phyloP scores from a whole-genome alignment of 2,888 invertebrate genomes.

The Anaspis maculata region DNA sequence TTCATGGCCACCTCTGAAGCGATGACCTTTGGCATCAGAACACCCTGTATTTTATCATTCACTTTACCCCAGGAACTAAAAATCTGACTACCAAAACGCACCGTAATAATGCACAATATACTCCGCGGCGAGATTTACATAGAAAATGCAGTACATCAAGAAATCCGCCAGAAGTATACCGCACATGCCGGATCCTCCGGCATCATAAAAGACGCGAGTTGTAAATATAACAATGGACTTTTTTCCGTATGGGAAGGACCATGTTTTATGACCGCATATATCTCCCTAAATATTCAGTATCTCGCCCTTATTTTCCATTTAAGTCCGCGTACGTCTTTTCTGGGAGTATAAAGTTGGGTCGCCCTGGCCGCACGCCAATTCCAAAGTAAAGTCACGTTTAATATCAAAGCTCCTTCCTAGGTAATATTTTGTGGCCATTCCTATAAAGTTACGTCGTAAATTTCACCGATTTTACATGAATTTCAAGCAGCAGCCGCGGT shows the following conservation, averaged over 20 bases:
- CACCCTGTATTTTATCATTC: no score
- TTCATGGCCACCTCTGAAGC: no score
- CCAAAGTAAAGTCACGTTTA: constrained; percentile 33
- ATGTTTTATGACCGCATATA: constrained; percentile 32
- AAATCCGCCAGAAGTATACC: no score
- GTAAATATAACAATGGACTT: no score
- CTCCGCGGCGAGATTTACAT: no score
- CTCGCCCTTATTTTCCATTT: constrained; percentile 33
- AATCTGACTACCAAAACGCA: no score
- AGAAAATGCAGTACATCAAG: no score
- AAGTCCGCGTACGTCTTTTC: constrained; percentile 25
- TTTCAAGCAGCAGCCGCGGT: constrained; percentile 22
- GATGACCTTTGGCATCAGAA: no score
- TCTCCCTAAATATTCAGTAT: constrained; percentile 33
- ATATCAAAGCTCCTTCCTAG: constrained; percentile 27
- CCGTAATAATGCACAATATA: no score
- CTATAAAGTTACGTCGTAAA: constrained; percentile 33
- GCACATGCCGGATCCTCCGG: no score
- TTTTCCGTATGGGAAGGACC: constrained; percentile 1
- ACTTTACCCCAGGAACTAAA: no score
- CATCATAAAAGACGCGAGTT: no score
- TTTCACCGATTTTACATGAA: constrained; percentile 29
- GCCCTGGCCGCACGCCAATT: constrained; percentile 25
- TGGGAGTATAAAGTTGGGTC: constrained; percentile 22
- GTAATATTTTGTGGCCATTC: constrained; percentile 35